phyloP scores from a whole-genome alignment of 2,888 invertebrate genomes.

The Clitarchus hookeri region DNA sequence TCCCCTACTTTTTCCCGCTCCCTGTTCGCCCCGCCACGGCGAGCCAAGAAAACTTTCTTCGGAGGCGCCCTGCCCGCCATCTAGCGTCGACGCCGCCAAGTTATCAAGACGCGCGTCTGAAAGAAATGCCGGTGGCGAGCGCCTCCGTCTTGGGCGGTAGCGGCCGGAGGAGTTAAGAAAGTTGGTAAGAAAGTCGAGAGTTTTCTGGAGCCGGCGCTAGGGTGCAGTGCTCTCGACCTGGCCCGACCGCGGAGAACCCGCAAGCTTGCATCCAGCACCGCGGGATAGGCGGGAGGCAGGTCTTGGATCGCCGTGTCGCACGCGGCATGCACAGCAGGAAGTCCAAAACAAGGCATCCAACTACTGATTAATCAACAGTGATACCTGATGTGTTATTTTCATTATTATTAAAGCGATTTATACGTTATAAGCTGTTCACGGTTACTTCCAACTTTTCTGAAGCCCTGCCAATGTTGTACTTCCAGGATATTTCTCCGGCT shows the following conservation, averaged over 20 bases:
- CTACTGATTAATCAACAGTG: too few relatives aligned
- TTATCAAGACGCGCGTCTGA: constrained; percentile 37
- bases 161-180: constrained; percentile 39
- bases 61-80: constrained; percentile 36
- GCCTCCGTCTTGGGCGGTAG: constrained; percentile 38
- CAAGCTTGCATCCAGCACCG: too few relatives aligned
- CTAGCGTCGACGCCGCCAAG: constrained; percentile 40
- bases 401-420: too few relatives aligned
- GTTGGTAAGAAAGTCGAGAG: constrained; percentile 37
- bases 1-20: neutral
- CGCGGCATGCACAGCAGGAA: too few relatives aligned
- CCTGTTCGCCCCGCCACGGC: neutral
- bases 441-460: too few relatives aligned
- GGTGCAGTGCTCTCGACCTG: neutral
- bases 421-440: too few relatives aligned
- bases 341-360: too few relatives aligned
- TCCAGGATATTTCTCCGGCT: too few relatives aligned
- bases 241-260: neutral
- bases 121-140: constrained; percentile 40
- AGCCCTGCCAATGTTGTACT: too few relatives aligned
- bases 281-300: too few relatives aligned
- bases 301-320: too few relatives aligned
- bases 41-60: constrained; percentile 27
- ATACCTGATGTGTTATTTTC: too few relatives aligned
- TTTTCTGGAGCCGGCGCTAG: neutral